Evolutionary conservation across 2,113 vertebrate genomes (phyloP).

Genomic region (Crocuta crocuta): DNA sequence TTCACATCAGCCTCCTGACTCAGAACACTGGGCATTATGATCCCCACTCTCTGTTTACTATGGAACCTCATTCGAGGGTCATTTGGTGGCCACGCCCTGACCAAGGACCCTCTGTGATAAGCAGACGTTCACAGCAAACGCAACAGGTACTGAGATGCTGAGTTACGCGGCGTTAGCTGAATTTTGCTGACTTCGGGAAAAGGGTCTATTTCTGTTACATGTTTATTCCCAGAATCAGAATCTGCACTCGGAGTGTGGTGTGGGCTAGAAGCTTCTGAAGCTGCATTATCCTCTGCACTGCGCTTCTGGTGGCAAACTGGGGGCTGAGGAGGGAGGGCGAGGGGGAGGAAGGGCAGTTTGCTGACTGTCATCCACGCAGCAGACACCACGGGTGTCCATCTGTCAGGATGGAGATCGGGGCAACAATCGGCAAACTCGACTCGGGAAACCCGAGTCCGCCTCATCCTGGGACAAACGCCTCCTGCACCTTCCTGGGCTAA

Average conservation of each 20-base stretch:
- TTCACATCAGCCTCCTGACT: neutral
- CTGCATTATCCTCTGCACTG: neutral
- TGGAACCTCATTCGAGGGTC: fast-evolving
- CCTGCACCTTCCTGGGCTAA: neutral
- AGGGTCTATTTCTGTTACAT: neutral
- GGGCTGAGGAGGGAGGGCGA: neutral
- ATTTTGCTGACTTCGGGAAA: neutral
- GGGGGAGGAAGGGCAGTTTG: fast-evolving
- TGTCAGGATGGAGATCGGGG: fast-evolving
- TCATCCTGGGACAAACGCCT: neutral
- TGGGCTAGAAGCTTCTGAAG: neutral
- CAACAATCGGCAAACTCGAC: fast-evolving
- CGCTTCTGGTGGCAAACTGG: neutral
- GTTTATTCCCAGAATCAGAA: neutral
- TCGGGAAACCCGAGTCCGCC: fast-evolving
- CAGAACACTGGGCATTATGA: fast-evolving
- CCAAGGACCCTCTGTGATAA: neutral
- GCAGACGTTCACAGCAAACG: neutral
- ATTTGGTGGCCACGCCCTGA: neutral
- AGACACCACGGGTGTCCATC: neutral
- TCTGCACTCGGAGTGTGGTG: no score
- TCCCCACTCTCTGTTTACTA: no score
- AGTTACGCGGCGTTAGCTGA: fast-evolving
- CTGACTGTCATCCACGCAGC: fast-evolving
- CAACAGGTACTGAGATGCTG: neutral